Conservation (phyloP, 2,888 invertebrate genomes). For the Caenorhabditis sp. region DNA sequence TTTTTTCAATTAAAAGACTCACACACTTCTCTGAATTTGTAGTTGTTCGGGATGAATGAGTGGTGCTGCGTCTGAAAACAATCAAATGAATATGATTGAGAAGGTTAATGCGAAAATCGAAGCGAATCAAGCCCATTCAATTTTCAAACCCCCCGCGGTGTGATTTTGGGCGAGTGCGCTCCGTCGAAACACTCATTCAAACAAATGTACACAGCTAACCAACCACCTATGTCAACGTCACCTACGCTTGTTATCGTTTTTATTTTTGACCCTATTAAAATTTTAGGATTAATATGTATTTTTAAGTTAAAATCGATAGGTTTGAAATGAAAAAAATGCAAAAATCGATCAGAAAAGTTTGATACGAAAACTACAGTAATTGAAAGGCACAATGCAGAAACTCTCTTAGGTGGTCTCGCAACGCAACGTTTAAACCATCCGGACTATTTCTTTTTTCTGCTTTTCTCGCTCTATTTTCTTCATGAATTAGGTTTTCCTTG, state of each 20-base stretch:
- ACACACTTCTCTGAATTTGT: background rate
- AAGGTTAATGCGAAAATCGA: background rate
- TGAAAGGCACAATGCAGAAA: background rate
- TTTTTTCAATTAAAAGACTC: slow-evolving; percentile 7
- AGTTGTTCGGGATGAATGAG: background rate
- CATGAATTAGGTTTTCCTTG: background rate
- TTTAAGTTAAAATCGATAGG: background rate
- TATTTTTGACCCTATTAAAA: slow-evolving; percentile 6
- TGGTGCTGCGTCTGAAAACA: slow-evolving; percentile 3
- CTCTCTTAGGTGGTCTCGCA: background rate
- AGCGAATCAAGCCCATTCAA: background rate
- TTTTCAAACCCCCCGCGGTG: background rate
- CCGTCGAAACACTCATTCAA: slow-evolving; percentile 45
- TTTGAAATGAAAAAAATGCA: background rate
- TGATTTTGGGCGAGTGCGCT: slow-evolving; percentile 38
- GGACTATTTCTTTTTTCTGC: background rate
- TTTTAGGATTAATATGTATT: background rate
- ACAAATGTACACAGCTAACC: slow-evolving; percentile 47
- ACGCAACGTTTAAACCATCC: background rate
- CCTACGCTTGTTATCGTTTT: slow-evolving; percentile 40
- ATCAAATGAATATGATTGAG: background rate
- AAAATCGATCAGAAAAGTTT: background rate
- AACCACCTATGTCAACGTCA: slow-evolving; percentile 63
- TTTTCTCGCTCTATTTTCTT: background rate
- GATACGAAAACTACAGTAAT: background rate